These are phyloP conservation scores for Dorcus parallelipipedus DNA, from an alignment of 2,888 invertebrate genomes.

Conservation along the genomic window DNA sequence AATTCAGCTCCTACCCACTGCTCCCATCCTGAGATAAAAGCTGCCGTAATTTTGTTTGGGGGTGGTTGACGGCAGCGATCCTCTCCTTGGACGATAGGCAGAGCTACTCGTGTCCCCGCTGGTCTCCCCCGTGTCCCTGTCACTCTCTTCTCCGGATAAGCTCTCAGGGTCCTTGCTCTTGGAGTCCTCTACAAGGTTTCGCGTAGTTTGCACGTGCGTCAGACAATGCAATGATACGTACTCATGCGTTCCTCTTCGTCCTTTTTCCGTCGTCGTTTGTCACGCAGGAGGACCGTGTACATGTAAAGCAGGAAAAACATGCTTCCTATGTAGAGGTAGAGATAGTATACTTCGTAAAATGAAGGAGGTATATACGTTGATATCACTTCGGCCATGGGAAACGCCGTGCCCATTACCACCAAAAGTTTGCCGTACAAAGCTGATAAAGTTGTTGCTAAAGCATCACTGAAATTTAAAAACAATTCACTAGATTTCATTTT, in stretches of 20 bases:
- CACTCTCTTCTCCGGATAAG: conserved; percentile 54
- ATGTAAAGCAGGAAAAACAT: conserved; percentile 67
- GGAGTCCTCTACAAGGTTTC: conserved; percentile 10
- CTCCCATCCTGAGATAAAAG: conserved; percentile 90
- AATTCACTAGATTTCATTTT: no score
- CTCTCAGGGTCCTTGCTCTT: conserved; percentile 26
- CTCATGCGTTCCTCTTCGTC: conserved; percentile 32
- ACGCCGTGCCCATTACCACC: conserved; percentile 92
- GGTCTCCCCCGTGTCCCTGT: conserved; percentile 48
- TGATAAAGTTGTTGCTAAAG: conserved; percentile 83
- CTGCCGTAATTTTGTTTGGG: conserved; percentile 77
- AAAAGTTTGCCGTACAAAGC: conserved; percentile 90
- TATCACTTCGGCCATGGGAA: conserved; percentile 95
- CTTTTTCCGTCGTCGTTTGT: conserved; percentile 40
- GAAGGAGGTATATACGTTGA: conserved; percentile 91
- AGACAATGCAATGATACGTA: conserved; percentile 17
- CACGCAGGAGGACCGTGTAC: conserved; percentile 68
- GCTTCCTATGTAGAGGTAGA: conserved; percentile 67
- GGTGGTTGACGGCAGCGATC: conserved; percentile 46
- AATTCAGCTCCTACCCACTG: conserved; percentile 64
- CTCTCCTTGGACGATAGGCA: conserved; percentile 38
- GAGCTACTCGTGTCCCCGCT: conserved; percentile 39
- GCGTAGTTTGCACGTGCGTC: neutral
- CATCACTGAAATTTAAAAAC: conserved; percentile 62
- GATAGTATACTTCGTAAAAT: conserved; percentile 77